phyloP scores from a whole-genome alignment of 2,888 invertebrate species.

The Hesperia comma region DNA sequence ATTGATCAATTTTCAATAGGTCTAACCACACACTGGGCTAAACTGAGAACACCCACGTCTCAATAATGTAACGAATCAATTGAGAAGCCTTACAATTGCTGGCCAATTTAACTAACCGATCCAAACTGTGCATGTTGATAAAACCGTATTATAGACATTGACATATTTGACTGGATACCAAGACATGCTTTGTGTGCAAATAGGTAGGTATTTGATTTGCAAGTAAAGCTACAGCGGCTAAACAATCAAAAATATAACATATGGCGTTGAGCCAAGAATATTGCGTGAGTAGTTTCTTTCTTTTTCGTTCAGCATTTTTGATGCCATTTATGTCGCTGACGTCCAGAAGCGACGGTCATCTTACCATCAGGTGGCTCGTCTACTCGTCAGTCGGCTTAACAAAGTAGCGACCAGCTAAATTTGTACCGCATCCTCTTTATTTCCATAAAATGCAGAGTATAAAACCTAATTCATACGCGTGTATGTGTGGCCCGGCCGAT shows the following conservation, averaged over 20 bases:
- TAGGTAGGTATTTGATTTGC: background rate
- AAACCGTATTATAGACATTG: background rate
- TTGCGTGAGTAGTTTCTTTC: too few species aligned
- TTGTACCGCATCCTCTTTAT: background rate
- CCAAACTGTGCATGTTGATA: conserved; percentile 2
- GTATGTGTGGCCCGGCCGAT: conserved; percentile 52
- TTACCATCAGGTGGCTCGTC: too few species aligned
- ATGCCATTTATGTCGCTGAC: too few species aligned
- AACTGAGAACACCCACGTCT: conserved; percentile 4
- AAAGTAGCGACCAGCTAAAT: background rate
- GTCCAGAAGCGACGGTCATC: too few species aligned
- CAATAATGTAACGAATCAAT: conserved; percentile 40
- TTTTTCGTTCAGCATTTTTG: too few species aligned
- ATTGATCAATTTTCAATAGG: background rate
- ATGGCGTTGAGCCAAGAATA: too few species aligned
- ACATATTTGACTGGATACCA: background rate
- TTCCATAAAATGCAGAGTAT: conserved; percentile 14
- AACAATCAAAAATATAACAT: background rate
- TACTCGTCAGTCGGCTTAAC: too few species aligned
- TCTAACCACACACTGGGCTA: background rate
- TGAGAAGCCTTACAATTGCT: conserved; percentile 51
- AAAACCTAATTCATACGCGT: conserved; percentile 27
- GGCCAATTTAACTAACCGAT: conserved; percentile 12
- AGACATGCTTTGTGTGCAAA: background rate
- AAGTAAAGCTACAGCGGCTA: background rate